Conservation (phyloP, 2,888 invertebrate species). For the Scaptomyza polygonia region DNA sequence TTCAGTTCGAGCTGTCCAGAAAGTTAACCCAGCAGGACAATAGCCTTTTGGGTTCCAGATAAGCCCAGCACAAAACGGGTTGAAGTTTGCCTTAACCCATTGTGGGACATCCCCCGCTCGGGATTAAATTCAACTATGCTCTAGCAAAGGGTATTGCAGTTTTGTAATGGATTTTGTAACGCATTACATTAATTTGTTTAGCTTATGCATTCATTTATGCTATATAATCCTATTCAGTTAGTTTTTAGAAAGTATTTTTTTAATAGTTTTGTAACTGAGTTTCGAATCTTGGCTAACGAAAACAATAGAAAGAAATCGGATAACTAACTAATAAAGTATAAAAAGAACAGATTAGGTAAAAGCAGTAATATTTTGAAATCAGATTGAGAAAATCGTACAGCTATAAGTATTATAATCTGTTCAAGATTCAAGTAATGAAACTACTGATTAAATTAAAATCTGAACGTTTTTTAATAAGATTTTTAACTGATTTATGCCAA, state of each 20-base stretch:
- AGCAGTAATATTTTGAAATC: too few relatives aligned
- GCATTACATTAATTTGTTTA: background rate
- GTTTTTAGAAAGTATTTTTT: background rate
- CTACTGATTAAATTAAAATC: too few relatives aligned
- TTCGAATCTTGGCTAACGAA: too few relatives aligned
- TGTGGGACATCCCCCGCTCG: constrained; percentile 48
- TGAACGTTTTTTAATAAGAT: too few relatives aligned
- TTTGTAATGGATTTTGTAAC: background rate
- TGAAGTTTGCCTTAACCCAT: constrained; percentile 38
- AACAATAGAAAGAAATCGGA: too few relatives aligned
- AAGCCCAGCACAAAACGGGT: constrained; percentile 51
- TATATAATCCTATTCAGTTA: background rate
- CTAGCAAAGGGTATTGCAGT: background rate
- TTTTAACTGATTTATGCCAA: too few relatives aligned
- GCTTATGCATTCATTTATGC: too few relatives aligned
- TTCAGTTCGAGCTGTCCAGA: constrained; percentile 14
- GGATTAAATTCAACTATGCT: background rate
- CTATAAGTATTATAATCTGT: too few relatives aligned
- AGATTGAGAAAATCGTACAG: background rate
- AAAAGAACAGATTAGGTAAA: too few relatives aligned
- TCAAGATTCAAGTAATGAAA: too few relatives aligned
- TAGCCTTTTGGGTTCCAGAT: constrained; percentile 35
- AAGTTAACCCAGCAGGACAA: constrained; percentile 45
- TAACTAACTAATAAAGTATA: too few relatives aligned
- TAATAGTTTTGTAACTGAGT: too few relatives aligned